Evolutionary conservation across 2,888 invertebrate species (phyloP).

Genomic region (Nomada ruficornis): DNA sequence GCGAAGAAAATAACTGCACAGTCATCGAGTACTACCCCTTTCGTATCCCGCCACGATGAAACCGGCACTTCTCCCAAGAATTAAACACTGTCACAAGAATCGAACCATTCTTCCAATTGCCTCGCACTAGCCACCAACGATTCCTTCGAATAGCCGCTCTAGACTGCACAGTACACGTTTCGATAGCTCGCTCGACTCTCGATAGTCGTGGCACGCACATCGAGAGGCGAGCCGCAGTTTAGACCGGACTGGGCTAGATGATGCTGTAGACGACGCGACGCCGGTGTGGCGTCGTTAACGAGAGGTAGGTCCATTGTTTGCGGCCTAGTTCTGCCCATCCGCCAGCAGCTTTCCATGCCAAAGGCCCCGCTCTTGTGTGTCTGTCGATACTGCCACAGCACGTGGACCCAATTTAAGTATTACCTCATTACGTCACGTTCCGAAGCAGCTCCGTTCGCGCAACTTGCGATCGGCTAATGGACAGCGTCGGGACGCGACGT

Average conservation of each 20-base stretch:
- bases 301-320: conserved; percentile 76
- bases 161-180: conserved; percentile 21
- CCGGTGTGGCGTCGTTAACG: conserved; percentile 69
- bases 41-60: too few species aligned
- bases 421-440: conserved; percentile 71
- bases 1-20: too few species aligned
- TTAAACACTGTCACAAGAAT: not conserved
- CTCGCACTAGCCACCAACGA: not conserved
- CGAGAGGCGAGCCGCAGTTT: conserved; percentile 33
- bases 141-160: not conserved
- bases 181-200: conserved; percentile 47
- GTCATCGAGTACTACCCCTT: too few species aligned
- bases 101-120: not conserved
- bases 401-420: conserved; percentile 72
- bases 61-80: not conserved
- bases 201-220: conserved; percentile 57
- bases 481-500: conserved; percentile 42
- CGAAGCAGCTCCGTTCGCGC: conserved; percentile 45
- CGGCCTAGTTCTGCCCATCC: conserved; percentile 78
- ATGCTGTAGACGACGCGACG: conserved; percentile 57
- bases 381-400: conserved; percentile 69
- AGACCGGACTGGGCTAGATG: conserved; percentile 60
- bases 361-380: conserved; percentile 37
- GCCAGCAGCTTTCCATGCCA: conserved; percentile 64
- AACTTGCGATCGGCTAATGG: conserved; percentile 68